phyloP scores from a whole-genome alignment of 2,888 invertebrate genomes.

The Magallana nippona region DNA sequence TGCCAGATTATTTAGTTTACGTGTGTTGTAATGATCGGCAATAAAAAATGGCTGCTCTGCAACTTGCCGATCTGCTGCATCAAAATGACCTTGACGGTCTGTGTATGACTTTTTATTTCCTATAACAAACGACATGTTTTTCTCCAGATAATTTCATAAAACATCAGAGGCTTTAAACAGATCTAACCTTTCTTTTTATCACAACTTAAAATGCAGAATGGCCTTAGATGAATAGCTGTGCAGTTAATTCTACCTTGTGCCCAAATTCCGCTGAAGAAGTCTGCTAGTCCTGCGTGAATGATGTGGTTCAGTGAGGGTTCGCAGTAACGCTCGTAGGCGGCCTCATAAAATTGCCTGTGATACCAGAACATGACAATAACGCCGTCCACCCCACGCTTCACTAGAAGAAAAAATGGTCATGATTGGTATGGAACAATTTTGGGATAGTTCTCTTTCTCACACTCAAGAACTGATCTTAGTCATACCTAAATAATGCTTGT shows the following conservation, averaged over 20 bases:
- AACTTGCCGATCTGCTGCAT: conserved; percentile 66
- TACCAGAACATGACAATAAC: conserved; percentile 74
- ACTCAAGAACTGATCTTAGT: neutral
- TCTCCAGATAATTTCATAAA: too few relatives aligned
- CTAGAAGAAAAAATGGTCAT: conserved; percentile 45
- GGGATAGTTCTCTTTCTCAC: neutral
- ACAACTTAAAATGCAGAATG: too few relatives aligned
- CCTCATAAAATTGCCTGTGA: conserved; percentile 75
- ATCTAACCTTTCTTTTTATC: too few relatives aligned
- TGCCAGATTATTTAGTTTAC: conserved; percentile 73
- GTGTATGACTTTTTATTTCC: conserved; percentile 71
- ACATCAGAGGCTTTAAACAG: too few relatives aligned
- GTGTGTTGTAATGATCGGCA: conserved; percentile 66
- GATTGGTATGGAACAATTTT: neutral
- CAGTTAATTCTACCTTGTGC: conserved; percentile 58
- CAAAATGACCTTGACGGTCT: conserved; percentile 56
- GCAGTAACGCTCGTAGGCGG: conserved; percentile 65
- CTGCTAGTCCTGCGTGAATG: conserved; percentile 65
- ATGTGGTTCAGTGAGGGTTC: conserved; percentile 48
- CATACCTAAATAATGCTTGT: conserved; percentile 67
- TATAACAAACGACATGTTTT: conserved; percentile 46
- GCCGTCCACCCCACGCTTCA: conserved; percentile 68
- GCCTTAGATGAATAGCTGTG: too few relatives aligned
- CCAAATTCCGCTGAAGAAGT: conserved; percentile 73
- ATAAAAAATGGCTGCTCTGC: conserved; percentile 70